Conservation (phyloP, 2,888 invertebrate species). For the Drosophila barbarae region DNA sequence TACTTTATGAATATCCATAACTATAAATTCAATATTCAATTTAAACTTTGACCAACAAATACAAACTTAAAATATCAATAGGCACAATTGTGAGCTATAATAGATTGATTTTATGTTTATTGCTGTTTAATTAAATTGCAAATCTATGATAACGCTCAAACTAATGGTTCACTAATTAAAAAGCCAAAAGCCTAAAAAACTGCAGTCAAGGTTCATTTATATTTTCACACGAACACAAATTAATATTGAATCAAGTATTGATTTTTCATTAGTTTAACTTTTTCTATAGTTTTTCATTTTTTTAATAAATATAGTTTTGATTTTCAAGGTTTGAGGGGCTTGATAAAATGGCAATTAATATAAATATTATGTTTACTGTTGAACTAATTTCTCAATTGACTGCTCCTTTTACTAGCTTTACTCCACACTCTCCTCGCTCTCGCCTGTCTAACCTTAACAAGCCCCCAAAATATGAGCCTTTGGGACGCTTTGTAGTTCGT, state of each 20-base stretch:
- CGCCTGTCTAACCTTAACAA: slow-evolving; percentile 20
- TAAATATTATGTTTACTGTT: slow-evolving; percentile 1
- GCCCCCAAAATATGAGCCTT: slow-evolving; percentile 57
- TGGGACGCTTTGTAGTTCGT: slow-evolving; percentile 28
- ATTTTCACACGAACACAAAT: background rate
- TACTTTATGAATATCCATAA: background rate
- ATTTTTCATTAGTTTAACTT: background rate
- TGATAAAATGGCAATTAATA: slow-evolving; percentile 14
- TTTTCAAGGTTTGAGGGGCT: slow-evolving; percentile 6
- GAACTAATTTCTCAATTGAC: slow-evolving; percentile 14
- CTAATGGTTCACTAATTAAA: slow-evolving; percentile 4
- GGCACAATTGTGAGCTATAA: background rate
- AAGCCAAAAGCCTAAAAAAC: background rate
- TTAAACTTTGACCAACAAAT: background rate
- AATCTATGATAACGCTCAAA: background rate
- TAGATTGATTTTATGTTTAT: slow-evolving; percentile 1
- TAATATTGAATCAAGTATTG: background rate
- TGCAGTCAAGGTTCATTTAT: background rate
- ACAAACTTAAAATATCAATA: background rate
- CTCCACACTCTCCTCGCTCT: background rate
- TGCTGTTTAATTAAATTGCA: background rate
- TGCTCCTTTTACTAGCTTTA: background rate
- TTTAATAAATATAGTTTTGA: background rate
- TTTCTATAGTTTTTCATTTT: background rate
- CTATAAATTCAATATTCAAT: background rate